phyloP scores from a whole-genome alignment of 2,888 invertebrate species.

The Oxycera nigricornis region DNA sequence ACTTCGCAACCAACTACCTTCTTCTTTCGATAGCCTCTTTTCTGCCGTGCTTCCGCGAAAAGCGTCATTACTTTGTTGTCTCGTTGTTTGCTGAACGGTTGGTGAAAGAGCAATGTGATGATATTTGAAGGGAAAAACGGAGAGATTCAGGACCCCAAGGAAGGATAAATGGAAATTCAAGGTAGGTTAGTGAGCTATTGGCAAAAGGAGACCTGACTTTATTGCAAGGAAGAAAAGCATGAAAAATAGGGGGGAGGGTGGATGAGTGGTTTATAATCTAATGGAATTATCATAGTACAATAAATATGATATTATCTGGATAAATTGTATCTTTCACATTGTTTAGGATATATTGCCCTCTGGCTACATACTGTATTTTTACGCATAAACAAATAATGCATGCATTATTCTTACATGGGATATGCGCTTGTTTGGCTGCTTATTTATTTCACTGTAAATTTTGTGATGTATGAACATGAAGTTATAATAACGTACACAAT shows the following conservation, averaged over 20 bases:
- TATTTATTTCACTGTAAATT: constrained; percentile 32
- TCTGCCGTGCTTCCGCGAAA: not conserved
- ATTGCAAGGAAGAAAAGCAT: not conserved
- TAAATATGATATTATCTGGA: constrained; percentile 38
- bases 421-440: constrained; percentile 13
- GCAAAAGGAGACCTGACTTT: not conserved
- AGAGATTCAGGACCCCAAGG: not conserved
- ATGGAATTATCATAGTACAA: constrained; percentile 38
- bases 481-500: constrained; percentile 18
- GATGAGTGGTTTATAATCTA: constrained; percentile 33
- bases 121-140: not conserved
- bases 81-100: constrained; percentile 4
- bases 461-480: constrained; percentile 25
- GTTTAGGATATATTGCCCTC: not conserved
- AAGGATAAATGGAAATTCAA: not conserved
- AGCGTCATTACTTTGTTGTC: constrained; percentile 32
- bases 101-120: constrained; percentile 7
- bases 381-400: not conserved
- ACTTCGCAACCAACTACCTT: not conserved
- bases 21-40: not conserved
- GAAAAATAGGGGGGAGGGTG: not conserved
- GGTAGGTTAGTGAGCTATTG: constrained; percentile 12
- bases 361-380: not conserved
- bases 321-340: constrained; percentile 27
- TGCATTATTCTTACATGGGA: constrained; percentile 15